A percentile compares a stretch with the other conserved stretches of the same genome.
These are phyloP conservation scores for Thyatira batis DNA, from an alignment of 2,888 invertebrate genomes.

Conservation along the genomic window DNA sequence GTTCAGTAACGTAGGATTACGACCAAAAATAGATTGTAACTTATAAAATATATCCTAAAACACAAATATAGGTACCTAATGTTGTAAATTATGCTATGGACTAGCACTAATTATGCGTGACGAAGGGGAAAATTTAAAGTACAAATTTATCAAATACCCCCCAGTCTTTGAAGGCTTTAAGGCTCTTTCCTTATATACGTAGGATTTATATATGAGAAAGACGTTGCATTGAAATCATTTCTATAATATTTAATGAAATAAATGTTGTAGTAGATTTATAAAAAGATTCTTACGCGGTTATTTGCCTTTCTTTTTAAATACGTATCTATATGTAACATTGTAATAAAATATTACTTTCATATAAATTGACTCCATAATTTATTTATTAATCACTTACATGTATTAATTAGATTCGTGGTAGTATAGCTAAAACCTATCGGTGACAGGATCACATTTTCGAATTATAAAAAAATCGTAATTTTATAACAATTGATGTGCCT, in stretches of 20 bases:
- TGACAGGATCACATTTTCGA: constrained; percentile 73
- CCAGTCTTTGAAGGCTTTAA: constrained; percentile 55
- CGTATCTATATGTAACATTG: too few species aligned
- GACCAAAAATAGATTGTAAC: constrained; percentile 66
- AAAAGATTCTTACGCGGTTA: constrained; percentile 22
- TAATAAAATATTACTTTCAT: constrained; percentile 17
- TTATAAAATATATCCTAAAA: constrained; percentile 58
- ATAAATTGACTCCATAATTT: constrained; percentile 49
- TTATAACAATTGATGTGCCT: constrained; percentile 84
- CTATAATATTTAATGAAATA: constrained; percentile 58
- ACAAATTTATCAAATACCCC: constrained; percentile 77
- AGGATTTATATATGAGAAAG: constrained; percentile 59
- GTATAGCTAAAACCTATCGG: constrained; percentile 55
- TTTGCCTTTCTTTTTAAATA: constrained; percentile 32
- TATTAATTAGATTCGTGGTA: constrained; percentile 71
- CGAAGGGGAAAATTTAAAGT: constrained; percentile 69
- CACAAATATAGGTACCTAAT: constrained; percentile 62
- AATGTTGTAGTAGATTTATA: constrained; percentile 64
- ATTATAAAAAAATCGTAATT: constrained; percentile 78
- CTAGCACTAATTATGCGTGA: constrained; percentile 43
- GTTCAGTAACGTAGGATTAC: constrained; percentile 70
- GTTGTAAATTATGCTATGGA: constrained; percentile 49
- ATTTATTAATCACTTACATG: constrained; percentile 54
- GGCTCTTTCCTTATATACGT: constrained; percentile 68
- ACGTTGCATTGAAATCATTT: constrained; percentile 55